Evolutionary conservation across 1,140 invertebrate species (phyloP), one percentile per base, ranked within the genome.

Genomic region (Himalopsyche phryganea): DNA sequence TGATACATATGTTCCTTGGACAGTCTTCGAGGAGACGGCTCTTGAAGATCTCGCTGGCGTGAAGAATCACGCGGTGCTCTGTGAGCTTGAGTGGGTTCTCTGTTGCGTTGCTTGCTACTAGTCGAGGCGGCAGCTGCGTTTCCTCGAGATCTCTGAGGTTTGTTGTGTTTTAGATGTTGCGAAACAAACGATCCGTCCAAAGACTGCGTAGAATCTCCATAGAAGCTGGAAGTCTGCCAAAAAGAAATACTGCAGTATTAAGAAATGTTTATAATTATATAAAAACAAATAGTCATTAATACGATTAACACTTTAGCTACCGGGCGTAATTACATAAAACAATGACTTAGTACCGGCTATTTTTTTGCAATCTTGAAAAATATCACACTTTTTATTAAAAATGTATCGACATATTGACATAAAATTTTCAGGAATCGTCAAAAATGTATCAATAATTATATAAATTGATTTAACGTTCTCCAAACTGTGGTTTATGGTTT

Each of bases 161-260:
- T 45, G 28, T 38, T 45, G 20, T 18, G 49, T 42, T 58, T 58
- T 36, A 47, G n/a, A 14, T 33, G 44, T 33, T 58, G 56, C 2
- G 56, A 52, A 2, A 41, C 18, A 23, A 46, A 58, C 4, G 56
- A 58, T 6, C 44, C 45, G 7, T 59, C 57, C 15, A 56, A 32
- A 2, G 57, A 59, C 35, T 60, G 61, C 7, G 52, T 47, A 2
- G 55, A 55, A 48, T 59, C 48, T 10, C 47, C 51, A 17, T 54
- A 63, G 18, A 44, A 50, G 9, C 49, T 52, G 2, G 46, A 36
- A 18, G 55, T 35, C 42, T 57, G 15, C 38, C 40, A 18, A 18
- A 15, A 49, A 54, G n/a, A 19, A 46, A n/a, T 23, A 46, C n/a
- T 46, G n/a, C n/a, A n/a, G n/a, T n/a, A 35, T 35, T 7, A n/a